Conservation (phyloP, 2,888 invertebrate genomes). For the Agrilus cyanescens region DNA sequence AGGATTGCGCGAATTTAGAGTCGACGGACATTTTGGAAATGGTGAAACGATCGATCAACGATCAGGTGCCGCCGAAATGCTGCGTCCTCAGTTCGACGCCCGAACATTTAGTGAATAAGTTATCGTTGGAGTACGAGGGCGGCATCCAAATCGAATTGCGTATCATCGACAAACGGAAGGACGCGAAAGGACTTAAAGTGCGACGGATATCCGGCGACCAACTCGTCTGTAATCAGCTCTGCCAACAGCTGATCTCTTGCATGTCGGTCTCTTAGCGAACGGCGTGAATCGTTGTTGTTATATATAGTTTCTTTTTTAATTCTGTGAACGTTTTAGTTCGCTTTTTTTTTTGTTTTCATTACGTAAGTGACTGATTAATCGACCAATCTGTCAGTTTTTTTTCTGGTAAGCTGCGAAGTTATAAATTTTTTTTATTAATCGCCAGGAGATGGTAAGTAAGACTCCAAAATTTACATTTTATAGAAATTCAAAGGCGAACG, state of each 20-base stretch:
- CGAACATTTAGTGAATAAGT: slow-evolving; percentile 24
- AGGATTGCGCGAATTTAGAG: slow-evolving; percentile 68
- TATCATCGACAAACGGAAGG: slow-evolving; percentile 54
- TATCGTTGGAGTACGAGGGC: slow-evolving; percentile 41
- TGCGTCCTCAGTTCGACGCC: slow-evolving; percentile 38
- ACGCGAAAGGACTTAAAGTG: slow-evolving; percentile 73
- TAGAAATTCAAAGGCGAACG: no score
- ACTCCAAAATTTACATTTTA: no score
- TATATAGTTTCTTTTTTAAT: background rate
- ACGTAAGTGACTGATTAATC: no score
- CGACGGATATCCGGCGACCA: slow-evolving; percentile 80
- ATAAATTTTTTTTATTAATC: no score
- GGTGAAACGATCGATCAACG: slow-evolving; percentile 67
- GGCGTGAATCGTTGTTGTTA: slow-evolving; percentile 1
- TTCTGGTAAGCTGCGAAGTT: no score
- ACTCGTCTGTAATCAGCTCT: slow-evolving; percentile 74
- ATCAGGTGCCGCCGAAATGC: slow-evolving; percentile 61
- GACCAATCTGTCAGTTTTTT: no score
- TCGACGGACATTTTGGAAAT: slow-evolving; percentile 69
- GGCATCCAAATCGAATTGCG: slow-evolving; percentile 79
- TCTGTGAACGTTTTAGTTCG: slow-evolving; percentile 11
- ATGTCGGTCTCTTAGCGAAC: slow-evolving; percentile 53
- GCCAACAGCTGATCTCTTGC: slow-evolving; percentile 77
- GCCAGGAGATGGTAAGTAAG: no score
- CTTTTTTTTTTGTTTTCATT: slow-evolving; percentile 3